phyloP scores from a whole-genome alignment of 1,140 invertebrate species.

The Lethrus apterus region DNA sequence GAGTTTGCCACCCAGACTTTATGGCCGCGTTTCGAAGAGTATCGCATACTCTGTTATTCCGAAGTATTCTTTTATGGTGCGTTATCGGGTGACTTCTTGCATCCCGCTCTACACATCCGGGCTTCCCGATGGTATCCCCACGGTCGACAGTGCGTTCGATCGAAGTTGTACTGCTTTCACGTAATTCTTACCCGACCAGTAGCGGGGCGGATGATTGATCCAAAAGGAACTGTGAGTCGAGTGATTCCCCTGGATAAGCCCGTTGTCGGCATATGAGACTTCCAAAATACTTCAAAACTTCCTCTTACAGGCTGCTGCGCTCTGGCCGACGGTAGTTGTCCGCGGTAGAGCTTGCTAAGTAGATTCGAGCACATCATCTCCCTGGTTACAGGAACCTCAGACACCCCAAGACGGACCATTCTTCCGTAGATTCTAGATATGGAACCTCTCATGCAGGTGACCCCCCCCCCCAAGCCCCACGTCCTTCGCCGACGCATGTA shows the following conservation, averaged over 20 bases:
- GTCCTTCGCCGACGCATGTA: background rate
- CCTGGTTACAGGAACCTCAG: background rate
- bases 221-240: background rate
- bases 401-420: background rate
- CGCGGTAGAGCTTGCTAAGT: background rate
- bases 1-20: too few species aligned
- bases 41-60: too few species aligned
- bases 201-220: slow-evolving; percentile 4
- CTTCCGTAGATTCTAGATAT: background rate
- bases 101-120: slow-evolving; percentile 11
- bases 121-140: background rate
- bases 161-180: slow-evolving; percentile 16
- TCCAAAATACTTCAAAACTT: too few species aligned
- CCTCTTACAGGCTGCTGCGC: background rate
- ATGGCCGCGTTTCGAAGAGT: too few species aligned
- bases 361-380: background rate
- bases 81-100: too few species aligned
- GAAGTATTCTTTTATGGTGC: too few species aligned
- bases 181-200: slow-evolving; percentile 13
- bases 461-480: background rate
- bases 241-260: background rate
- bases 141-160: background rate
- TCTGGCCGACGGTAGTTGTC: background rate
- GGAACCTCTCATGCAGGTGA: background rate
- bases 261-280: background rate